A percentile compares a stretch with the other conserved stretches of the same genome.
These are phyloP conservation scores for Euproctis similis DNA, from an alignment of 2,888 invertebrate genomes.

Conservation along the genomic window DNA sequence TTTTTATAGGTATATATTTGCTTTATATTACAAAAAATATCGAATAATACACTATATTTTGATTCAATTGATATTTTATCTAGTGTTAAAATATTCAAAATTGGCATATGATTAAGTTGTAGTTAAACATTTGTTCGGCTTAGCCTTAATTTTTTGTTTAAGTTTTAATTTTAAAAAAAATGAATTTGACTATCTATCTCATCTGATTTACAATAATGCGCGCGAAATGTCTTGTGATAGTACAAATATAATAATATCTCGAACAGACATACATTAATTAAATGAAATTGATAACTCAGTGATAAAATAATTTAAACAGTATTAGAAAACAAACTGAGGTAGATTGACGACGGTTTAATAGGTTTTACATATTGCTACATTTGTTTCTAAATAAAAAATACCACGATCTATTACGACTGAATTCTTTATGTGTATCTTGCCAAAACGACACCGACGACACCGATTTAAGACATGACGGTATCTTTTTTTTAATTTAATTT, in stretches of 20 bases:
- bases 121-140: slow-evolving; percentile 39
- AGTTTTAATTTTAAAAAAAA: slow-evolving; percentile 25
- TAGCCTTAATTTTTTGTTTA: slow-evolving; percentile 46
- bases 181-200: too few species aligned
- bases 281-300: slow-evolving; percentile 35
- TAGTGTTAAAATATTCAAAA: slow-evolving; percentile 42
- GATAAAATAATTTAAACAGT: slow-evolving; percentile 39
- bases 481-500: too few species aligned
- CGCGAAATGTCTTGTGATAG: slow-evolving; percentile 54
- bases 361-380: slow-evolving; percentile 22
- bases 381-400: slow-evolving; percentile 16
- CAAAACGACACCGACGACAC: slow-evolving; percentile 12
- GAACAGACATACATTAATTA: slow-evolving; percentile 25
- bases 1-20: slow-evolving; percentile 43
- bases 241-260: slow-evolving; percentile 61
- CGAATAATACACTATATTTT: slow-evolving; percentile 19
- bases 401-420: slow-evolving; percentile 20
- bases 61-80: slow-evolving; percentile 44
- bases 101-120: slow-evolving; percentile 43
- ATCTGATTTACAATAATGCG: slow-evolving; percentile 12
- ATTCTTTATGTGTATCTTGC: slow-evolving; percentile 34
- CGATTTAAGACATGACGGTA: slow-evolving; percentile 6
- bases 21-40: slow-evolving; percentile 43
- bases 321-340: slow-evolving; percentile 38
- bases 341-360: slow-evolving; percentile 14